Evolutionary conservation across 2,797 vertebrate species (phyloP).

Genomic region (Rhinoraja longicauda): DNA sequence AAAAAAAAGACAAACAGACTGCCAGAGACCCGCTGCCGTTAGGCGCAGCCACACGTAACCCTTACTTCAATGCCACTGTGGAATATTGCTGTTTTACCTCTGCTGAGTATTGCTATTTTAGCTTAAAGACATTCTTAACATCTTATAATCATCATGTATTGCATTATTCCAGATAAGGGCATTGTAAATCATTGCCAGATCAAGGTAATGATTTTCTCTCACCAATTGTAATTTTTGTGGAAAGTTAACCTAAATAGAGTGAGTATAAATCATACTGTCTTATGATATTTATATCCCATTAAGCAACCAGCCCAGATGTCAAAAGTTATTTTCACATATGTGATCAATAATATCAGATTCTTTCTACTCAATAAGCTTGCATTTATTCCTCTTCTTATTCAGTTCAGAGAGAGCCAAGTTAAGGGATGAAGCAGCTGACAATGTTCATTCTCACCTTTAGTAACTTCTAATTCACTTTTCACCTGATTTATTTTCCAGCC

Average conservation of each 20-base stretch:
- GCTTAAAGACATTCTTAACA: too few relatives aligned
- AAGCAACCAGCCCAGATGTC: neutral
- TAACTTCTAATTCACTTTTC: neutral
- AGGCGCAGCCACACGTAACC: too few relatives aligned
- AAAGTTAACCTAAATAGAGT: neutral
- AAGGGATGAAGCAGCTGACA: neutral
- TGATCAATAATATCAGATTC: neutral
- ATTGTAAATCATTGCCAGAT: neutral
- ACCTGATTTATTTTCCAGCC: conserved; percentile 14
- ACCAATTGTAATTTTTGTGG: neutral
- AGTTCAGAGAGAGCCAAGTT: neutral
- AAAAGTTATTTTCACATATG: neutral
- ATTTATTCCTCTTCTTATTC: neutral
- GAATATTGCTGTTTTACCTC: neutral
- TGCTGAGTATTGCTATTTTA: neutral
- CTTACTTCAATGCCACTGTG: neutral
- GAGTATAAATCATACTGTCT: neutral
- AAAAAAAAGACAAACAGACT: too few relatives aligned
- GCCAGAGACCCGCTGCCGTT: too few relatives aligned
- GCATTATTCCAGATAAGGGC: too few relatives aligned
- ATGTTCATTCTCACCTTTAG: neutral
- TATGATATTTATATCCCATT: neutral
- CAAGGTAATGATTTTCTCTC: neutral
- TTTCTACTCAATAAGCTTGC: neutral
- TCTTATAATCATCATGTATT: too few relatives aligned